These are phyloP conservation scores for Branchipolynoe longqiensis DNA, from an alignment of 2,888 invertebrate species.

Conservation along the genomic window DNA sequence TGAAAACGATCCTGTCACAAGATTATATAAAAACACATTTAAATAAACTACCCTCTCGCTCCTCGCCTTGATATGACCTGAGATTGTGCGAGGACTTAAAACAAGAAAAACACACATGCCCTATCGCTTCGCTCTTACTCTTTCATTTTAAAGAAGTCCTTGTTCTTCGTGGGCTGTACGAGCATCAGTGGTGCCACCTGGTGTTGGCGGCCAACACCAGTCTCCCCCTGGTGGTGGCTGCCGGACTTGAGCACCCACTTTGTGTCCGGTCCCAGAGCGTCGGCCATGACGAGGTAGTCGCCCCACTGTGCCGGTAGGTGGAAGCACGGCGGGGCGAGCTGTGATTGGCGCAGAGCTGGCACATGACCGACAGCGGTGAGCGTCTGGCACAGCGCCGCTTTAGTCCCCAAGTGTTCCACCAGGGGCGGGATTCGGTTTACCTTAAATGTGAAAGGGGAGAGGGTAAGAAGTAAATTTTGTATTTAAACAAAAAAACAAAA, in stretches of 20 bases:
- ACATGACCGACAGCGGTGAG: constrained; percentile 24
- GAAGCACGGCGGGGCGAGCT: constrained; percentile 72
- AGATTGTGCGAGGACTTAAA: too few species aligned
- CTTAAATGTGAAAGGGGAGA: not conserved
- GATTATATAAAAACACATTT: too few species aligned
- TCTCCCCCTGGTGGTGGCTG: constrained; percentile 18
- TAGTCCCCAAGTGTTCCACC: constrained; percentile 37
- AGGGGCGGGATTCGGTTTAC: constrained; percentile 40
- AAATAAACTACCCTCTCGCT: too few species aligned
- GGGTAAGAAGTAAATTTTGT: too few species aligned
- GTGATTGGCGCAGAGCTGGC: constrained; percentile 31
- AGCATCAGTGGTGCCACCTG: constrained; percentile 50
- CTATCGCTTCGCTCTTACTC: constrained; percentile 59
- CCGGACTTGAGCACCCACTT: constrained; percentile 61
- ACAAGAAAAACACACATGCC: too few species aligned
- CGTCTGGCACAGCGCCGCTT: constrained; percentile 7
- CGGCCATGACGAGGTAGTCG: constrained; percentile 69
- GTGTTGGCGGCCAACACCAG: not conserved
- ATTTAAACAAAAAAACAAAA: too few species aligned
- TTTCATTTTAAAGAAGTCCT: constrained; percentile 60
- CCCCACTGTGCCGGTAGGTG: constrained; percentile 75
- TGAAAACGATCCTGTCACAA: too few species aligned
- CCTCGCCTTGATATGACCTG: too few species aligned
- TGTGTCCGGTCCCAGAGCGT: constrained; percentile 41
- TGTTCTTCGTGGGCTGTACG: constrained; percentile 55